Base-by-base conservation (phyloP, 2,113 vertebrate genomes). In the Lasiurus cinereus region DNA sequence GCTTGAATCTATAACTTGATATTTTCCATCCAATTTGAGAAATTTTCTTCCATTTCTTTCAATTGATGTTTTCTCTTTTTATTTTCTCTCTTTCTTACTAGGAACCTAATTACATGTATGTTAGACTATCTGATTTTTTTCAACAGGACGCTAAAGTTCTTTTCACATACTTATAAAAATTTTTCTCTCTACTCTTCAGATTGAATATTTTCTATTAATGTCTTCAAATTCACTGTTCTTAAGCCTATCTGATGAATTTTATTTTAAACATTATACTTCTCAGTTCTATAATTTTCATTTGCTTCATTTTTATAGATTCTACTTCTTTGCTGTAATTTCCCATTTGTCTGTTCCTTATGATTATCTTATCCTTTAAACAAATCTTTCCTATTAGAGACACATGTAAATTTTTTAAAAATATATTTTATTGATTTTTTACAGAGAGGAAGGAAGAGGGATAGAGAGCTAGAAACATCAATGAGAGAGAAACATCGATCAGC, bases 281-380 rank as follows among this genome's bases (percentile, higher is more conserved):
- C 5, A 96, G 82, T 88, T 88, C n/a, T 77, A 94, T 12, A 94
- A 67, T 94, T 83, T 93, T n/a, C 92, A 86, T n/a, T 91, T 76
- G 31, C 24, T 69, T 91, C 36, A 36, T 74, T 95, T 92, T 89
- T 84, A 46, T 3, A 31, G 8, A 72, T 93, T 70, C 59, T 24
- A 27, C 39, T 39, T 39, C 89, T 95, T 77, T 78, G 52, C 12
- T 74, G 0, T 72, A 85, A 87, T 93, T 83, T 22, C 33, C 18
- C 22, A 86, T 52, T 16, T 92, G 21, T 88, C 36, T n/a, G 29
- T 9, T 95, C 33, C 73, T 52, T 90, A 52, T 85, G 36, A 90
- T 74, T 50, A 56, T 87, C 78, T 88, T 84, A 52, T 48, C 46
- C 66, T 94, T 89, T 80, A 88, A 82, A 14, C 52, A 79, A 39